These are phyloP conservation scores for Myotis daubentonii DNA, from an alignment of 2,797 vertebrate species.

Conservation along the genomic window DNA sequence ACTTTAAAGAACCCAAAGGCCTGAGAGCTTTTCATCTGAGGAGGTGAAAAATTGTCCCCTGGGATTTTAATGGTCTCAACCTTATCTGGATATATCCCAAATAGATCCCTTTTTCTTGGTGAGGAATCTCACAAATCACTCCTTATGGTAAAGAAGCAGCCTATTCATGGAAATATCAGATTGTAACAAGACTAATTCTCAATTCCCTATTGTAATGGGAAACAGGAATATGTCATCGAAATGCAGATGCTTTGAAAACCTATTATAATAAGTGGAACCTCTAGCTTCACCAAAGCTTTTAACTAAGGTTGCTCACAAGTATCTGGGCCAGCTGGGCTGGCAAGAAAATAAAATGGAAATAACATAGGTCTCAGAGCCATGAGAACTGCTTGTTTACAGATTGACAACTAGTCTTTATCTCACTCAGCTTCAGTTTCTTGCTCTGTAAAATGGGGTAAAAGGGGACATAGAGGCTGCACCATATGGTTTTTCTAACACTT, in stretches of 20 bases:
- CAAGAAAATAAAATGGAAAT: not conserved
- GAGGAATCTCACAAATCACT: not conserved
- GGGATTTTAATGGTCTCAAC: not conserved
- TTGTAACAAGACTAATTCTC: conserved; percentile 8
- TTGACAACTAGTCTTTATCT: not conserved
- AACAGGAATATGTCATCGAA: conserved; percentile 31
- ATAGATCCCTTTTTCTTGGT: not conserved
- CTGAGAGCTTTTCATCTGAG: not conserved
- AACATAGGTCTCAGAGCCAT: not conserved
- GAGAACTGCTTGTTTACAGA: not conserved
- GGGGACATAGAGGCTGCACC: not conserved
- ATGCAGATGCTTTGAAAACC: conserved; percentile 18
- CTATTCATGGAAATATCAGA: conserved; percentile 25
- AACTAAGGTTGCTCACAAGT: not conserved
- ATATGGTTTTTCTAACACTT: not conserved
- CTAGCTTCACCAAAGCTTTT: conserved; percentile 5
- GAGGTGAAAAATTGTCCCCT: conserved; percentile 25
- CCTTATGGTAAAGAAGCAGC: not conserved
- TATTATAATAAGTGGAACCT: conserved; percentile 3
- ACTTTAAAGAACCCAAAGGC: conserved; percentile 31
- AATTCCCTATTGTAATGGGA: not conserved
- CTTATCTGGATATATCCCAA: not conserved
- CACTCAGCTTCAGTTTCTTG: not conserved
- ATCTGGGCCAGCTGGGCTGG: not conserved
- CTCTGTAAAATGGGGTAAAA: not conserved